Base-by-base conservation (phyloP, 2,113 vertebrate species). In the Paralichthys olivaceus region DNA sequence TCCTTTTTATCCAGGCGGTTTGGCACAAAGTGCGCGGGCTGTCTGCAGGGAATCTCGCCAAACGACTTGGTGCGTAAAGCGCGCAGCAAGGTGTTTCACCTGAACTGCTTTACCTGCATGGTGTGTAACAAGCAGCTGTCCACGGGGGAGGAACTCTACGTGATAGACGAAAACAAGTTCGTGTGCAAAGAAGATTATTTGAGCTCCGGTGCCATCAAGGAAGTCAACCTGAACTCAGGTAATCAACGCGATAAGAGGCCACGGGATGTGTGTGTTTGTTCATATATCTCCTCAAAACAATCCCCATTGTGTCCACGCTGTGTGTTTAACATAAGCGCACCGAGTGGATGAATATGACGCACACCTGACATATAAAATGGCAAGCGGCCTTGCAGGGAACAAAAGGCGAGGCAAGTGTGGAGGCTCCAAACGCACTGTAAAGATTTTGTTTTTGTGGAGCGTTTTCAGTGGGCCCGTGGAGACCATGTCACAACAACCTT, bases 61-160 rank as follows among this genome's bases (percentile, higher is more conserved):
- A 98, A 95, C 59, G 98, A 99, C 94, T 91, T 99, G 72, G 98
- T 99, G 43, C 94, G 97, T n/a, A 98, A 97, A 92, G 97, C 97
- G 0, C 96, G 98, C 72, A 96, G 93, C 87, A 98, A 98, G 90
- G 98, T 99, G 75, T 99, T 99, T 68, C 98, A 99, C 75, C 95
- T 99, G 86, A 98, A 97, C 95, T 99, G 98, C 89, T 98, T 99
- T 92, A 99, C 97, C 73, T 99, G 98, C 93, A 97, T 97, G 97
- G 96, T 99, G 75, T 99, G 98, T 84, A 98, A 98, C 95, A 99
- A 99, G 89, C 98, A 99, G 94, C 96, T 99, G 84, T 98, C 97
- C 88, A 99, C 98, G 7, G 98, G 98, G 15, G 98, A 99, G 94
- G 97, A 99, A 75, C 95, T 99, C 58, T 99, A 99, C 70, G 97